A percentile compares a stretch with the other conserved stretches of the same genome.
phyloP scores from a whole-genome alignment of 2,888 invertebrate species.

The Diarsia mendica region DNA sequence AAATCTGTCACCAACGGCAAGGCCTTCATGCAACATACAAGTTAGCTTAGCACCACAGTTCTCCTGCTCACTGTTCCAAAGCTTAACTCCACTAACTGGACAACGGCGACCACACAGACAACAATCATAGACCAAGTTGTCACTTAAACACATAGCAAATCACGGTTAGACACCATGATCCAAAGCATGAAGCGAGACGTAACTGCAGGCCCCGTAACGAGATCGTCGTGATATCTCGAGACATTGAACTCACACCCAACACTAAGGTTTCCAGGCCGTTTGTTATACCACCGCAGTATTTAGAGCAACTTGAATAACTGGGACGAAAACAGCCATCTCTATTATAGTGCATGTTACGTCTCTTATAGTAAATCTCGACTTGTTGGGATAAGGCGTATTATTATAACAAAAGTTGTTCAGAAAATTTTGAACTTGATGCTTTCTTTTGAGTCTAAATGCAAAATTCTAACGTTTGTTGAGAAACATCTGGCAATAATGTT shows the following conservation, averaged over 20 bases:
- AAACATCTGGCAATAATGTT: background rate
- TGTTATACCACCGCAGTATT: constrained; percentile 58
- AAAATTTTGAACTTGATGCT: constrained; percentile 7
- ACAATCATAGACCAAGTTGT: constrained; percentile 57
- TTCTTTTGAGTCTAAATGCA: background rate
- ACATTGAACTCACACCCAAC: constrained; percentile 78
- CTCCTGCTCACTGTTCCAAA: constrained; percentile 49
- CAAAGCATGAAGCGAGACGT: constrained; percentile 58
- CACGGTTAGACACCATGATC: constrained; percentile 49
- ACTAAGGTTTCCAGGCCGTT: constrained; percentile 64
- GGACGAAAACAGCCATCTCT: constrained; percentile 46
- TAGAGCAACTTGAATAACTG: constrained; percentile 61
- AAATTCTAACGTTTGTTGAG: background rate
- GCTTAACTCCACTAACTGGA: constrained; percentile 41
- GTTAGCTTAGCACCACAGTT: constrained; percentile 14
- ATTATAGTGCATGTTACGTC: constrained; percentile 41
- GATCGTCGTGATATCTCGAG: constrained; percentile 76
- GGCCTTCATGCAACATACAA: background rate
- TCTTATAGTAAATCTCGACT: constrained; percentile 56
- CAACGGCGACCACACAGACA: constrained; percentile 26
- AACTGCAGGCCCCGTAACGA: constrained; percentile 71
- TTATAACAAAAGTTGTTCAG: constrained; percentile 24
- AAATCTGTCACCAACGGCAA: background rate
- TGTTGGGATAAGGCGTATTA: constrained; percentile 31
- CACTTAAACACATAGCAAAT: constrained; percentile 60